Evolutionary conservation across 2,888 invertebrate species (phyloP), one percentile per base, ranked within the genome.

Genomic region (Conus canariensis): DNA sequence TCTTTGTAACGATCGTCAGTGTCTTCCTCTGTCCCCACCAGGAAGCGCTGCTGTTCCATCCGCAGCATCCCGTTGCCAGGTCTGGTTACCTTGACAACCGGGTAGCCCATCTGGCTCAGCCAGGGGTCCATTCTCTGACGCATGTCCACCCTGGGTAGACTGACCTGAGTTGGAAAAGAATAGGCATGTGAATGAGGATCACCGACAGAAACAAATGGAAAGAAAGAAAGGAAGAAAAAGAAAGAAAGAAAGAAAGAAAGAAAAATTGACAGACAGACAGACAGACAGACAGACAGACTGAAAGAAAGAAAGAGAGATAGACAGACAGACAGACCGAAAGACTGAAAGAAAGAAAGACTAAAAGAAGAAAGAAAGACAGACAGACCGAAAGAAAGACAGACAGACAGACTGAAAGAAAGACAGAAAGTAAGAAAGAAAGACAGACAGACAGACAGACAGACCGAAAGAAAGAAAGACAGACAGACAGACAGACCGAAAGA

Each of bases 71-170:
- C 67, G 56, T 16, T 90, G 9, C 91, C 90, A 3, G 92, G 92
- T 6, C 90, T 97, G 16, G 89, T 92, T 0, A 95, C 90, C 1
- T 92, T 95, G 45, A 95, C 93, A 10, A 95, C 92, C 0, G 96
- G 96, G 89, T 93, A 95, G 8, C 95, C 95, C 95, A 95, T 95
- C 93, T 96, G 96, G 25, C 92, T 91, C 0, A 94, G 95, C 96
- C 96, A 96, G 0, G 95, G 95, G 91, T 95, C 94, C 95, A 96
- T 95, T 60, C 94, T 90, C 16, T 87, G 88, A 16, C 91, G 92
- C 3, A 95, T 94, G 90, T 94, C 90, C 6, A 59, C 96, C 83
- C 59, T 87, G 67, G 77, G 82, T 83, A 58, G 82, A 56, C 58
- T 19, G 19, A 58, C 82, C 82, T 90, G 87, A 58, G 6, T 56